These are phyloP conservation scores for Aphis craccivora DNA, from an alignment of 1,140 invertebrate genomes.

Conservation along the genomic window DNA sequence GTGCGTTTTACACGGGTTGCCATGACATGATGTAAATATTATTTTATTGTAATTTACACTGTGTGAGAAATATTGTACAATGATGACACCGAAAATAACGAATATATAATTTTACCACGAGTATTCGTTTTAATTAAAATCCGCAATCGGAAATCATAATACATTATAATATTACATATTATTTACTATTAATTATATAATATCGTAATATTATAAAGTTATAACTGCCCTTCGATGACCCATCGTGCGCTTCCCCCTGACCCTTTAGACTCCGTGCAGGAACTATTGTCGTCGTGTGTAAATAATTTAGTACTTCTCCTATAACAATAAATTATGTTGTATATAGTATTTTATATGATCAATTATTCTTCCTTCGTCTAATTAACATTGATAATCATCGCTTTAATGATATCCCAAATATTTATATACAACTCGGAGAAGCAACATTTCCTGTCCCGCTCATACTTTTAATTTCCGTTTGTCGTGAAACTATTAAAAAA, in stretches of 20 bases:
- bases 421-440: background rate
- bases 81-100: background rate
- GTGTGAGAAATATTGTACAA: background rate
- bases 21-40: background rate
- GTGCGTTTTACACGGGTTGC: background rate
- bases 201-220: background rate
- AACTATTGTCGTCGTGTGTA: background rate
- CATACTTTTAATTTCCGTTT: slow-evolving; percentile 39
- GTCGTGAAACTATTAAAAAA: background rate
- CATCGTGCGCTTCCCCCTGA: background rate
- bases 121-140: background rate
- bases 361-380: background rate
- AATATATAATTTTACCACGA: background rate
- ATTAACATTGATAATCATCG: background rate
- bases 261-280: background rate
- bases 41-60: slow-evolving; percentile 7
- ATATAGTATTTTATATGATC: background rate
- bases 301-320: background rate
- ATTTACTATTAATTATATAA: background rate
- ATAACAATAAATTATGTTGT: background rate
- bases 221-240: too few relatives aligned
- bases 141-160: slow-evolving; percentile 1
- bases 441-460: background rate
- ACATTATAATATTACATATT: background rate
- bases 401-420: background rate